Evolutionary conservation across 2,888 invertebrate genomes (phyloP).

Genomic region (Scaptomyza polygonia): DNA sequence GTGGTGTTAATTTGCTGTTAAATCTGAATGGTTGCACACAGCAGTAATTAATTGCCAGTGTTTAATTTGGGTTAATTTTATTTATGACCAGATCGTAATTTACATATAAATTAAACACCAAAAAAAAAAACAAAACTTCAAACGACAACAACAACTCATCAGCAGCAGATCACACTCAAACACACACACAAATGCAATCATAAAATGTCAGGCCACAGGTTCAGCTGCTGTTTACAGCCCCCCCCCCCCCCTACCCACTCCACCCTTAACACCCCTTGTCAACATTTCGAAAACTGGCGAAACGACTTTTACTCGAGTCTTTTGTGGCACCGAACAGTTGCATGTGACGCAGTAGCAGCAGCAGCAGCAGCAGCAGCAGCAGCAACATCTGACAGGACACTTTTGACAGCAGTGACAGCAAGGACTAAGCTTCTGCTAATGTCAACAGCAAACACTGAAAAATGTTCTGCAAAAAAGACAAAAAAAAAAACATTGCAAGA

Average conservation of each 20-base stretch:
- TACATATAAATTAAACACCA: slow-evolving; percentile 43
- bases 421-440: slow-evolving; percentile 80
- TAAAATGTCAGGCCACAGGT: slow-evolving; percentile 61
- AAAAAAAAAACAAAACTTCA: slow-evolving; percentile 28
- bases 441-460: slow-evolving; percentile 78
- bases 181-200: slow-evolving; percentile 62
- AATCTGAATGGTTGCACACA: slow-evolving; percentile 66
- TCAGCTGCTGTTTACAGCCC: background rate
- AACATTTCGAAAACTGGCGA: slow-evolving; percentile 16
- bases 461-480: slow-evolving; percentile 46
- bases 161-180: slow-evolving; percentile 10
- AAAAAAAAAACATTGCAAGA: background rate
- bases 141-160: slow-evolving; percentile 29
- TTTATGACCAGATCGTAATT: slow-evolving; percentile 71
- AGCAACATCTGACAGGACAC: slow-evolving; percentile 71
- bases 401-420: slow-evolving; percentile 70
- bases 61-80: slow-evolving; percentile 81
- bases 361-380: background rate
- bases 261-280: background rate
- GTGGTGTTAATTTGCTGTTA: slow-evolving; percentile 81
- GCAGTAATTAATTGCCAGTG: slow-evolving; percentile 79
- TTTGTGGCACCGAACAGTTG: slow-evolving; percentile 52
- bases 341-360: slow-evolving; percentile 42
- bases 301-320: slow-evolving; percentile 52
- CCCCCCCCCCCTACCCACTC: background rate